phyloP scores from a whole-genome alignment of 2,888 invertebrate species.

The Caenorhabditis wallacei region DNA sequence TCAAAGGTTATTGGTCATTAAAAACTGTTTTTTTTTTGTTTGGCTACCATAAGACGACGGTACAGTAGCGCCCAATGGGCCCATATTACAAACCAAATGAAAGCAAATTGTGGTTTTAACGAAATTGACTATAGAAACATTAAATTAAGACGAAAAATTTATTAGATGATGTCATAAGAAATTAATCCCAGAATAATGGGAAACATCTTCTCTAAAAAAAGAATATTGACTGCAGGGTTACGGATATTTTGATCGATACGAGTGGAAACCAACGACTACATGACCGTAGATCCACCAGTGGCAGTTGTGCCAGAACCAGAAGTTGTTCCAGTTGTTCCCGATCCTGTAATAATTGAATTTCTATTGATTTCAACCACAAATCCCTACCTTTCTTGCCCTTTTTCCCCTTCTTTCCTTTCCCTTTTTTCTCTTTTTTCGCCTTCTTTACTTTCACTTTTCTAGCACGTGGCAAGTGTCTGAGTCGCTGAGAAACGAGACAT shows the following conservation, averaged over 20 bases:
- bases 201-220: too few relatives aligned
- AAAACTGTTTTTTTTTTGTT: too few relatives aligned
- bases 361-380: neutral
- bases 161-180: too few relatives aligned
- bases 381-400: slow-evolving; percentile 8
- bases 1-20: too few relatives aligned
- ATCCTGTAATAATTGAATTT: neutral
- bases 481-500: slow-evolving; percentile 38
- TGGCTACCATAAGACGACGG: too few relatives aligned
- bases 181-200: too few relatives aligned
- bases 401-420: slow-evolving; percentile 61
- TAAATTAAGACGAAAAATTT: too few relatives aligned
- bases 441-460: slow-evolving; percentile 68
- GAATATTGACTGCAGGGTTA: neutral
- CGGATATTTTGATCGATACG: neutral
- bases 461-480: slow-evolving; percentile 63
- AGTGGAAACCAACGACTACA: neutral
- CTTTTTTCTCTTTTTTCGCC: slow-evolving; percentile 52
- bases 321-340: slow-evolving; percentile 16
- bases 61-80: too few relatives aligned
- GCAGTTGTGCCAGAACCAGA: slow-evolving; percentile 21
- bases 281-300: slow-evolving; percentile 17
- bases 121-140: too few relatives aligned
- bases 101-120: too few relatives aligned
- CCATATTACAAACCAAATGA: too few relatives aligned